phyloP scores from a whole-genome alignment of 2,797 vertebrate genomes.

The Melanogrammus aeglefinus region DNA sequence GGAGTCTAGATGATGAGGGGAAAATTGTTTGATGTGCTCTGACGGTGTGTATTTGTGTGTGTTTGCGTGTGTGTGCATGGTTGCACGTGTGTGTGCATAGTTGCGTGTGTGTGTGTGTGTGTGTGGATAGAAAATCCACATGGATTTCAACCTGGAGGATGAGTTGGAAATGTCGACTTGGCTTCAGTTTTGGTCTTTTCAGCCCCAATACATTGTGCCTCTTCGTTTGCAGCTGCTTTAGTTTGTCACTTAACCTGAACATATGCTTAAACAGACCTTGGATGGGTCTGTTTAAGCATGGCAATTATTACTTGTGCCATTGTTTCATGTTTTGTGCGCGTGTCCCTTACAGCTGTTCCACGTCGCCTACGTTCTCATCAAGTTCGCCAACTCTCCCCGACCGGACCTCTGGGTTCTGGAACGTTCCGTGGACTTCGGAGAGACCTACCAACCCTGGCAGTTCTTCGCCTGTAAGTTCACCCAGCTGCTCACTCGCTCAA shows the following conservation, averaged over 20 bases:
- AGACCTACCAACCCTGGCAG: conserved; percentile 92
- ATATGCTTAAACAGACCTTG: conserved; percentile 33
- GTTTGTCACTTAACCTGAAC: conserved; percentile 43
- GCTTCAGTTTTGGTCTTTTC: conserved; percentile 51
- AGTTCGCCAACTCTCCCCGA: conserved; percentile 95
- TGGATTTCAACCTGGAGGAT: conserved; percentile 92
- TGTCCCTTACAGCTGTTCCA: conserved; percentile 86
- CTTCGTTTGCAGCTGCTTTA: conserved; percentile 39
- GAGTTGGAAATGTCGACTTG: conserved; percentile 45
- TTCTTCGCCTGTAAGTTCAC: conserved; percentile 93
- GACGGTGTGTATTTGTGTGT: not conserved
- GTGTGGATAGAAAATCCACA: conserved; percentile 86
- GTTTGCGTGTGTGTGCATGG: not conserved
- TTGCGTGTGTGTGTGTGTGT: not conserved
- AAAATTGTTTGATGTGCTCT: not conserved
- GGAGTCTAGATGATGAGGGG: no score
- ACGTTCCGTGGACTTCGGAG: conserved; percentile 85
- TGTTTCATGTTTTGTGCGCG: conserved; percentile 8
- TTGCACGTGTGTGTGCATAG: no score
- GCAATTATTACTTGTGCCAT: conserved; percentile 30
- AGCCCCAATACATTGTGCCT: conserved; percentile 47
- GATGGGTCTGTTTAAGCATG: no score
- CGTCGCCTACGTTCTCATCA: conserved; percentile 93
- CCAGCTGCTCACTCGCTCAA: not conserved
- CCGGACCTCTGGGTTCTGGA: conserved; percentile 98